These are phyloP conservation scores for Microcebus griseorufus DNA, from an alignment of 2,113 vertebrate genomes.

Conservation along the genomic window DNA sequence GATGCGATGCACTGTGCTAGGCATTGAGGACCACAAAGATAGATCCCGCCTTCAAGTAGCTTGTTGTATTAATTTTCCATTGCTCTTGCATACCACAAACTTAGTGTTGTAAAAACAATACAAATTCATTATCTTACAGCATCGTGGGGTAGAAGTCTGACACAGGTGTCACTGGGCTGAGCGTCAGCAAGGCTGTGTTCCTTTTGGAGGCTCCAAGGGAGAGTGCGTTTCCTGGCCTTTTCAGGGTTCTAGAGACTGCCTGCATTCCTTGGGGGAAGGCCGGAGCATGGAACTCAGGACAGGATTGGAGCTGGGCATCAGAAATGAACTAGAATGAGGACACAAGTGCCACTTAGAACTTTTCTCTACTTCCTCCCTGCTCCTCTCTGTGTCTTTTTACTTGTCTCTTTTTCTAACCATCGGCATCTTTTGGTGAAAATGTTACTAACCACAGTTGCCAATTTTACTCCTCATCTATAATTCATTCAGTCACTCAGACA, in stretches of 20 bases:
- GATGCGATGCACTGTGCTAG: not conserved
- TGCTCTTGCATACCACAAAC: not conserved
- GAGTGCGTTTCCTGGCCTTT: not conserved
- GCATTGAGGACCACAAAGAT: not conserved
- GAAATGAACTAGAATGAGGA: not conserved
- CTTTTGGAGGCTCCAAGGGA: not conserved
- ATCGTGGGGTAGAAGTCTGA: not conserved
- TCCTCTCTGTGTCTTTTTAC: not conserved
- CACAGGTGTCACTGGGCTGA: not conserved
- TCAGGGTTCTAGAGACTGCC: not conserved
- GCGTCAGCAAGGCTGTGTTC: not conserved
- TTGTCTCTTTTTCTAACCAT: not conserved
- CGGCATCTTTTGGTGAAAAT: not conserved
- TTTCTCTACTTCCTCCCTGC: not conserved
- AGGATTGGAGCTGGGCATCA: not conserved
- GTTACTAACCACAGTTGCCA: not conserved
- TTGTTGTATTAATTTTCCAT: not conserved
- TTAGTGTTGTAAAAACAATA: not conserved
- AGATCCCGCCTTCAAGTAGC: not conserved
- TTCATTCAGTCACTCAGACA: not conserved
- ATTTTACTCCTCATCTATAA: not conserved
- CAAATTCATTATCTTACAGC: not conserved
- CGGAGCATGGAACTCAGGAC: not conserved
- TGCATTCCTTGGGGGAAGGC: not conserved
- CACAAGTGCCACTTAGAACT: not conserved